These are phyloP conservation scores for Lumbricus terrestris DNA, from an alignment of 2,888 invertebrate species.

Conservation along the genomic window DNA sequence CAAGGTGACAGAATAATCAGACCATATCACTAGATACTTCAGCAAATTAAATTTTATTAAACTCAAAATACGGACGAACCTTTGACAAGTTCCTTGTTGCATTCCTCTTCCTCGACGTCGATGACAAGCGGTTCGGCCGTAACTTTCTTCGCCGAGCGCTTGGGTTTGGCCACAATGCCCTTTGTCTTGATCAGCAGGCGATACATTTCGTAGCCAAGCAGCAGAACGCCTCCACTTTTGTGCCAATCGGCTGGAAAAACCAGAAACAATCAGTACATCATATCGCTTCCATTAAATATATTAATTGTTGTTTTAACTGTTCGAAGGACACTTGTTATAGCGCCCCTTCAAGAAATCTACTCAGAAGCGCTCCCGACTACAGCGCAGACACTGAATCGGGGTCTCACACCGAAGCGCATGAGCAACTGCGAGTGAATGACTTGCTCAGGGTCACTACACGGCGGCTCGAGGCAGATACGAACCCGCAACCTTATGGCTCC, in stretches of 20 bases:
- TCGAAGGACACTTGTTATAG: no score
- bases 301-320: neutral
- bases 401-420: no score
- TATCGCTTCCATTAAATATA: neutral
- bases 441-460: no score
- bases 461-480: no score
- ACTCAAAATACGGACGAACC: constrained; percentile 40
- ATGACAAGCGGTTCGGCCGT: constrained; percentile 48
- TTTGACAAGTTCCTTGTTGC: constrained; percentile 52
- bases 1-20: no score
- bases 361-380: no score
- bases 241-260: constrained; percentile 74
- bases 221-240: constrained; percentile 82
- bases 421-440: no score
- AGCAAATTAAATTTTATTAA: no score
- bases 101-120: constrained; percentile 62
- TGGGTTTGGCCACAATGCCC: constrained; percentile 26
- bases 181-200: constrained; percentile 69
- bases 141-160: constrained; percentile 25
- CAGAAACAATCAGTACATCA: neutral
- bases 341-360: no score
- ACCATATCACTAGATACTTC: no score
- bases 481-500: no score
- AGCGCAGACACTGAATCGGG: no score
- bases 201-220: constrained; percentile 96